Evolutionary conservation across 2,113 vertebrate genomes (phyloP).

Genomic region (Gobio gobio): DNA sequence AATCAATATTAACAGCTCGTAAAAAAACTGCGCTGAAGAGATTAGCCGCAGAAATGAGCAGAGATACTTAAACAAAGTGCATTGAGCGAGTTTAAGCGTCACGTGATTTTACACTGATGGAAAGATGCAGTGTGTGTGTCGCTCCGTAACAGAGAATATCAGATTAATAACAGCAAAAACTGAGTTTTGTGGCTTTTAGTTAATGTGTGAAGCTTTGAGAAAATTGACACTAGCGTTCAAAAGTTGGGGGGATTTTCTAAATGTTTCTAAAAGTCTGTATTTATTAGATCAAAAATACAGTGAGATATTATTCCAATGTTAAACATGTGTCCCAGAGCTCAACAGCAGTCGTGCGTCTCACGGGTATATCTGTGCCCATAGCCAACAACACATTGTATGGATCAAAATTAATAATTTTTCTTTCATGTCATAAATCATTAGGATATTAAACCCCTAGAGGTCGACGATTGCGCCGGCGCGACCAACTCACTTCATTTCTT

Average conservation of each 20-base stretch:
- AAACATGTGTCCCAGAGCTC: not conserved
- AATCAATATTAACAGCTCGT: constrained; percentile 82
- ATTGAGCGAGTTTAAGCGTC: constrained; percentile 35
- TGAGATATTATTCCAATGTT: not conserved
- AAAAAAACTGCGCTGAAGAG: constrained; percentile 69
- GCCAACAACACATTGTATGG: too few relatives aligned
- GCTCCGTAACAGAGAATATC: not conserved
- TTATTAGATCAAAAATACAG: not conserved
- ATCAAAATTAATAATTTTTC: too few relatives aligned
- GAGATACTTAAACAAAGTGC: constrained; percentile 76
- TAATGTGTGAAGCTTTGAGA: not conserved
- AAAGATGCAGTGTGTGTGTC: not conserved
- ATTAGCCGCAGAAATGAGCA: constrained; percentile 68
- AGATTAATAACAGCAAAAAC: not conserved
- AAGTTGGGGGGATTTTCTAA: not conserved
- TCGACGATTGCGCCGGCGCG: too few relatives aligned
- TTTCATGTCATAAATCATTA: too few relatives aligned
- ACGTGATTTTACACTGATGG: not conserved
- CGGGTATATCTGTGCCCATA: too few relatives aligned
- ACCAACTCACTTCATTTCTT: too few relatives aligned
- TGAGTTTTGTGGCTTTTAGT: not conserved
- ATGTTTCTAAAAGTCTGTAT: not conserved
- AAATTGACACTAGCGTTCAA: not conserved
- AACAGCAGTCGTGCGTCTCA: too few relatives aligned
- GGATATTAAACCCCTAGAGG: too few relatives aligned